A percentile compares a stretch with the other conserved stretches of the same genome.
Conservation (phyloP, 2,888 invertebrate genomes). For the Spilarctia lutea region DNA sequence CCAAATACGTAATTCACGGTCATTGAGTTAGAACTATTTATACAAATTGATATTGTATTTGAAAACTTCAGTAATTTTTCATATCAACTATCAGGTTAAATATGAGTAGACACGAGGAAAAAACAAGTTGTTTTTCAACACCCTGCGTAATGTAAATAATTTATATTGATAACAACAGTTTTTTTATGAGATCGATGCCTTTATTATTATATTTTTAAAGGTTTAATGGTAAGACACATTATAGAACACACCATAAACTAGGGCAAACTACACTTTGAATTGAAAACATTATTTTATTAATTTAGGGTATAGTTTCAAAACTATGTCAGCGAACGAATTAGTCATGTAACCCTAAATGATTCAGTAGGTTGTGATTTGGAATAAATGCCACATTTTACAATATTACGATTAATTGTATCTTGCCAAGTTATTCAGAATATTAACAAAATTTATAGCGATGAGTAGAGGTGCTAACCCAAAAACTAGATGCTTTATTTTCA, state of each 20-base stretch:
- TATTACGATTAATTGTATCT: not conserved
- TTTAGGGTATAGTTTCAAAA: not conserved
- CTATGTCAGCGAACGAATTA: not conserved
- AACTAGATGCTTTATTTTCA: not conserved
- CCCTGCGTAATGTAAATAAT: slow-evolving; percentile 1
- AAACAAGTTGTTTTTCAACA: slow-evolving; percentile 20
- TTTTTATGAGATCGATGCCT: not conserved
- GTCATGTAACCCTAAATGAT: not conserved
- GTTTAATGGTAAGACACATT: not conserved
- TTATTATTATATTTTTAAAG: not conserved
- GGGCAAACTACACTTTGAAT: not conserved
- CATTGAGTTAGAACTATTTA: not conserved
- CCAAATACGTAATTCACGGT: not conserved
- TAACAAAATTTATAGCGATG: not conserved
- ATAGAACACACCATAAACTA: not conserved
- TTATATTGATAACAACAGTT: not conserved
- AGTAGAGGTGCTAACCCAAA: not conserved
- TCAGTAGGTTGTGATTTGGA: not conserved
- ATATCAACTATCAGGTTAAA: not conserved
- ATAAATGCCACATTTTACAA: not conserved
- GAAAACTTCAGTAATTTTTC: slow-evolving; percentile 7
- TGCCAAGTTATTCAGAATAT: not conserved
- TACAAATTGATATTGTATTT: slow-evolving; percentile 5
- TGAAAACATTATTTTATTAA: not conserved
- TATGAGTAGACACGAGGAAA: not conserved